phyloP scores from a whole-genome alignment of 2,888 invertebrate species.

The Ernsta delagoae region DNA sequence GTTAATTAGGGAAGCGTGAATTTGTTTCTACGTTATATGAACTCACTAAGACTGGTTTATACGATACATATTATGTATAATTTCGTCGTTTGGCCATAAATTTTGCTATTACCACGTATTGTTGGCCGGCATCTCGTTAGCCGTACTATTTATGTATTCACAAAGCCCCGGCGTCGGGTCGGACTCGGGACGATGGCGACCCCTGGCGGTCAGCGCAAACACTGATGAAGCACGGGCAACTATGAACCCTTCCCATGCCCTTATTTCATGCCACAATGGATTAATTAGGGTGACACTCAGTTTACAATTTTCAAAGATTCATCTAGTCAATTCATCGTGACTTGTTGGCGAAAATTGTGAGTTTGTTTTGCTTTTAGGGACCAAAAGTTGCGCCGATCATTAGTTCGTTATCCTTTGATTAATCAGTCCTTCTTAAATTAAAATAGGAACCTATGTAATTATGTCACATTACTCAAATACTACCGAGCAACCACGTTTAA shows the following conservation, averaged over 20 bases:
- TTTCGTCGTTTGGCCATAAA: neutral
- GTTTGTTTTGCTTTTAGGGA: too few species aligned
- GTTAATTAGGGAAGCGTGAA: neutral
- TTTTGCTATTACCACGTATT: conserved; percentile 8
- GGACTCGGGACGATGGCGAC: conserved; percentile 3
- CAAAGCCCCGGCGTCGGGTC: neutral
- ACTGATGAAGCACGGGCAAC: conserved; percentile 30
- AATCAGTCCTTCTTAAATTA: too few species aligned
- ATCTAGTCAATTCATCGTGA: conserved; percentile 7
- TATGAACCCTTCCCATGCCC: conserved; percentile 17
- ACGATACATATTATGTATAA: too few species aligned
- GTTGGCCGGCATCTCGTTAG: neutral
- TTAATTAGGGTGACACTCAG: conserved; percentile 37
- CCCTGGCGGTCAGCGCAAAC: conserved; percentile 12
- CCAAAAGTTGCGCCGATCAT: neutral
- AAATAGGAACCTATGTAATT: too few species aligned
- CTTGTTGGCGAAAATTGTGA: neutral
- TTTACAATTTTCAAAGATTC: conserved; percentile 24
- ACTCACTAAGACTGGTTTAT: too few species aligned
- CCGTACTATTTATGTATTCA: conserved; percentile 18
- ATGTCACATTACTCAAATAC: too few species aligned
- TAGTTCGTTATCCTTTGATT: neutral
- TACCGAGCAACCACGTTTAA: too few species aligned
- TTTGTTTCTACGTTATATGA: neutral
- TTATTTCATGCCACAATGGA: conserved; percentile 38